phyloP scores from a whole-genome alignment of 2,797 vertebrate genomes.

The Coranthus polyacanthus region DNA sequence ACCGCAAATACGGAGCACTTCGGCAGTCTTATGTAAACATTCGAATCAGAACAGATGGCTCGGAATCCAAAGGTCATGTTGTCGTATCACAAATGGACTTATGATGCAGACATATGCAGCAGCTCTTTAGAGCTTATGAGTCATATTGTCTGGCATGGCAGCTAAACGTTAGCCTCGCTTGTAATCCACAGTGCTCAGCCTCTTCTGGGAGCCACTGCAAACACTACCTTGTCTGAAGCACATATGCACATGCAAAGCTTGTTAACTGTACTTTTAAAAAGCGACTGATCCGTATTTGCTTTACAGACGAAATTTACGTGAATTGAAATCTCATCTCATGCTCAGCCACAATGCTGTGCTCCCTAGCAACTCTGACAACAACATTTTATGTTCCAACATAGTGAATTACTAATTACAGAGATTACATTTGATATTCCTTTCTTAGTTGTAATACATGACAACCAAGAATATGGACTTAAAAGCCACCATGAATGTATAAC shows the following conservation, averaged over 20 bases:
- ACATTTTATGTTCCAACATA: too few species aligned
- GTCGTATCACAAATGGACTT: slow-evolving; percentile 75
- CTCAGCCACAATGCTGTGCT: slow-evolving; percentile 88
- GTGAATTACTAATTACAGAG: slow-evolving; percentile 9
- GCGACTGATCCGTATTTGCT: slow-evolving; percentile 88
- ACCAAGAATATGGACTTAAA: background rate
- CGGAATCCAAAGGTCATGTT: slow-evolving; percentile 78
- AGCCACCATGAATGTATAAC: background rate
- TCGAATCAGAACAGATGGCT: slow-evolving; percentile 68
- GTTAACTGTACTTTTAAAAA: slow-evolving; percentile 88
- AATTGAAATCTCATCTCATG: slow-evolving; percentile 89
- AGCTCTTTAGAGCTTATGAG: slow-evolving; percentile 77
- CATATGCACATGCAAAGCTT: slow-evolving; percentile 87
- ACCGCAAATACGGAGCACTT: slow-evolving; percentile 28
- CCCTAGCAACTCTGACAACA: slow-evolving; percentile 85
- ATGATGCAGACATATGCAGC: slow-evolving; percentile 72
- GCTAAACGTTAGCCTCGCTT: slow-evolving; percentile 81
- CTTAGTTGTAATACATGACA: slow-evolving; percentile 36
- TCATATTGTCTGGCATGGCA: slow-evolving; percentile 81
- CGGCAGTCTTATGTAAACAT: slow-evolving; percentile 56
- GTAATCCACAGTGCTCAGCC: slow-evolving; percentile 82
- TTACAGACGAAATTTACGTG: slow-evolving; percentile 87
- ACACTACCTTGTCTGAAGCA: slow-evolving; percentile 76
- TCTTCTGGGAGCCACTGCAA: slow-evolving; percentile 79
- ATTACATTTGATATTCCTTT: slow-evolving; percentile 22